Base-by-base conservation (phyloP, 1,140 invertebrate genomes). In the Drosophila auraria region DNA sequence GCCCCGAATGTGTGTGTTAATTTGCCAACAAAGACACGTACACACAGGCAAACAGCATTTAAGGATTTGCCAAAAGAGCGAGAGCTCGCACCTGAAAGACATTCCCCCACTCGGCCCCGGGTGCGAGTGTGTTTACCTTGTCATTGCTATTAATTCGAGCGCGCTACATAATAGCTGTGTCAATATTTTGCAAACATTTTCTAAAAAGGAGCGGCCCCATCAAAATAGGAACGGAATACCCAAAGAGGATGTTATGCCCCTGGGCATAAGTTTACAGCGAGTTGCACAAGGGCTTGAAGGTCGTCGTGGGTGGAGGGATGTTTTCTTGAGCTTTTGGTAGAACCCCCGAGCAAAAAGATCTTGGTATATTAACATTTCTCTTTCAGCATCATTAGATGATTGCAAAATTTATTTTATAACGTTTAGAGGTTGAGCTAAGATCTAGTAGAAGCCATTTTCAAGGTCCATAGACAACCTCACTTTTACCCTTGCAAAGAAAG, bases 11-110 rank as follows among this genome's bases (percentile, higher is more conserved):
- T 87, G 84, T 83, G 84, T 83, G 84, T 89, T 87, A 89, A 89
- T 87, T 87, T 89, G 81, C 84, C 81, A 87, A 87, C 81, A 89
- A 81, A 87, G 83, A 87, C 83, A 81, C 84, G 84, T 78, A 81
- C 80, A 78, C 77, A 87, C 84, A 87, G 45, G 84, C 82, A 83
- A 89, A 84, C 84, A 87, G 78, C 78, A 83, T 84, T 87, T 80
- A 89, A 84, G 84, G 80, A 89, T 87, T 83, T 73, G 58, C 73
- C 78, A 60, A 78, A 76, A 78, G 78, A 61, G 79, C 50, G 77
- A 63, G 68, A 53, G 49, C 50, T 71, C 68, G 53, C 62, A 65
- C 70, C 72, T 81, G 84, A 89, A 87, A 80, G 81, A 80, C 84
- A 83, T 81, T 53, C 62, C 40, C 15, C 51, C n/a, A 30, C 27